Evolutionary conservation across 2,797 vertebrate genomes (phyloP).

Genomic region (Scarus forsteni): DNA sequence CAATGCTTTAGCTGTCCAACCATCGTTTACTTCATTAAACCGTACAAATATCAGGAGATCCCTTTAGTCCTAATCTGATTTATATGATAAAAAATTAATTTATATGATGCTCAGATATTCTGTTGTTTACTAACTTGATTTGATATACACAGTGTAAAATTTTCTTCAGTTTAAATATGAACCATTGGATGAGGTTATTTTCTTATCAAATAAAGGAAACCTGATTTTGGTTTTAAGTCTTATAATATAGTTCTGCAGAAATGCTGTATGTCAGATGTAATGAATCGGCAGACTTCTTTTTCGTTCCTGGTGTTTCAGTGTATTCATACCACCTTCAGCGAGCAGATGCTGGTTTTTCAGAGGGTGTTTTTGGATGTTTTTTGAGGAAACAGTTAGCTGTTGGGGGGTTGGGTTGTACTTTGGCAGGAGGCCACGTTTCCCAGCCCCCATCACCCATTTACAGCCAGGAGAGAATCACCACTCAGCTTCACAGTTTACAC

Average conservation of each 20-base stretch:
- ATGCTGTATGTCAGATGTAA: neutral
- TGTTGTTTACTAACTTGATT: too few species aligned
- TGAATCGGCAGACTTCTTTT: neutral
- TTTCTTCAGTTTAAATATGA: neutral
- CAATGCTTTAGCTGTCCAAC: too few species aligned
- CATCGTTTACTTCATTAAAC: too few species aligned
- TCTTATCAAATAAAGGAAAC: too few species aligned
- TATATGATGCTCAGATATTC: too few species aligned
- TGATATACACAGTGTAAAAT: too few species aligned
- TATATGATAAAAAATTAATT: too few species aligned
- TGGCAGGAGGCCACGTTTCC: conserved; percentile 66
- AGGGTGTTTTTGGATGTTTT: conserved; percentile 43
- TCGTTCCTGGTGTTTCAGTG: conserved; percentile 5
- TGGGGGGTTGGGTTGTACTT: conserved; percentile 43
- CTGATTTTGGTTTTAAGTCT: neutral
- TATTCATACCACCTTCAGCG: conserved; percentile 42
- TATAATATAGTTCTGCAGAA: neutral
- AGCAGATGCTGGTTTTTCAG: conserved; percentile 29
- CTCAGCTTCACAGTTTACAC: conserved; percentile 30
- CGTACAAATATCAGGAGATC: too few species aligned
- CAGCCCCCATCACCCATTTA: conserved; percentile 58
- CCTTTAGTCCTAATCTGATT: too few species aligned
- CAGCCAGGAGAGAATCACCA: conserved; percentile 35
- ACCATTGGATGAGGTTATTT: neutral
- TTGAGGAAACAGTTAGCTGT: conserved; percentile 22